Evolutionary conservation across 2,888 invertebrate species (phyloP).

Genomic region (Troglohyphantes excavatus): DNA sequence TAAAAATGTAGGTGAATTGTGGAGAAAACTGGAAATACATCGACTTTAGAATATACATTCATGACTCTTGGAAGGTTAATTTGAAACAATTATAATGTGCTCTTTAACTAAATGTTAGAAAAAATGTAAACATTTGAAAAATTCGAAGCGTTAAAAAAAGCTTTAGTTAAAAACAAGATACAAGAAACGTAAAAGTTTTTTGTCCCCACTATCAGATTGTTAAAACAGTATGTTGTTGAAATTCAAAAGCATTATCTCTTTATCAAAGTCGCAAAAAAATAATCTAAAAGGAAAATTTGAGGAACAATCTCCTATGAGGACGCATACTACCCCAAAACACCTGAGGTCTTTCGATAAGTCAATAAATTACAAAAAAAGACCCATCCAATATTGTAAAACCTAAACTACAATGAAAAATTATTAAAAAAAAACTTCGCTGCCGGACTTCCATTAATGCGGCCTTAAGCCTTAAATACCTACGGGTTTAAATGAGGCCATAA

Average conservation of each 20-base stretch:
- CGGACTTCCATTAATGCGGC: slow-evolving; percentile 25
- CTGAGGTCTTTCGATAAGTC: slow-evolving; percentile 15
- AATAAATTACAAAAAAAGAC: slow-evolving; percentile 29
- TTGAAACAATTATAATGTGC: too few relatives aligned
- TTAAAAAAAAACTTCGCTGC: slow-evolving; percentile 2
- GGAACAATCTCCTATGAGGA: not conserved
- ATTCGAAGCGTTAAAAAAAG: too few relatives aligned
- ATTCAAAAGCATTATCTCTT: too few relatives aligned
- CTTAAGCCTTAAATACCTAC: slow-evolving; percentile 35
- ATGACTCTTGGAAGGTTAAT: too few relatives aligned
- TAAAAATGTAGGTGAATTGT: too few relatives aligned
- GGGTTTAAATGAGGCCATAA: not conserved
- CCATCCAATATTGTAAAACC: not conserved
- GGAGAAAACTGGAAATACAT: too few relatives aligned
- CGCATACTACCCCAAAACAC: slow-evolving; percentile 20
- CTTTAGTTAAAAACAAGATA: too few relatives aligned
- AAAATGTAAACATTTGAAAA: too few relatives aligned
- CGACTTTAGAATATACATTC: too few relatives aligned
- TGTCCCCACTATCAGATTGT: not conserved
- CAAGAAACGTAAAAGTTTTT: too few relatives aligned
- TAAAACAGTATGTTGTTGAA: not conserved
- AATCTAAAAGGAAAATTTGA: not conserved
- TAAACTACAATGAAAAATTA: not conserved
- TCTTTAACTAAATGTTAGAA: too few relatives aligned
- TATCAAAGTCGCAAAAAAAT: too few relatives aligned